Base-by-base conservation (phyloP, 2,113 vertebrate species). In the Hydropotes inermis region DNA sequence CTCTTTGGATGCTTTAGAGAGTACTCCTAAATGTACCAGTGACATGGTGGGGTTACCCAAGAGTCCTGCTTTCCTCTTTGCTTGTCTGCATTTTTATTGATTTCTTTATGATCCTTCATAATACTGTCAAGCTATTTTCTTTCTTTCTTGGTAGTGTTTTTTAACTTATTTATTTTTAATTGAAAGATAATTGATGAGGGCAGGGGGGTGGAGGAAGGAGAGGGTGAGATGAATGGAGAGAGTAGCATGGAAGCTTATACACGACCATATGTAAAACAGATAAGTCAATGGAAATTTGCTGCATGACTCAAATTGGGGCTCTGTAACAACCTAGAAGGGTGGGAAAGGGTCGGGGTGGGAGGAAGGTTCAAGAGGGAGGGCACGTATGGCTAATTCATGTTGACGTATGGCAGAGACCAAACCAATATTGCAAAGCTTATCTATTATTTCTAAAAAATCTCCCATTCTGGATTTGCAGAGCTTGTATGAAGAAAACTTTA, bases 401-500 rank as follows among this genome's bases (percentile, higher is more conserved):
- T 43, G 36, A 76, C 14, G 70, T 76, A 14, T 25, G 36, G 36
- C 36, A 76, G 36, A 76, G 13, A 76, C 43, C 36, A 76, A 76
- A 14, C 70, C 21, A 27, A 76, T 23, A 14, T 14, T 27, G 70
- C 36, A 27, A 27, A 43, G 23, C 47, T 93, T 36, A 27, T 36
- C 74, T 52, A 30, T 58, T 54, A 21, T 52, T 79, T 89, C 70
- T 43, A 6, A 74, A 27, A 78, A 67, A 28, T 21, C 52, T 45
- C 17, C 55, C 33, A 10, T 81, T 89, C 13, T 55, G 58, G 7
- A 74, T 92, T 92, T 74, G 21, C 43, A 47, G 58, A 27, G 17
- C 39, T 95, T 90, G 27, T 54, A n/a, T 52, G 81, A 94, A 57
- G 39, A 55, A 87, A 86, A 52, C 39, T 89, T 94, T 54, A 52